Percentiles rank a stretch among this genome's conserved stretches.
These are phyloP conservation scores for Diploptera punctata DNA, from an alignment of 2,888 invertebrate genomes.

Conservation along the genomic window DNA sequence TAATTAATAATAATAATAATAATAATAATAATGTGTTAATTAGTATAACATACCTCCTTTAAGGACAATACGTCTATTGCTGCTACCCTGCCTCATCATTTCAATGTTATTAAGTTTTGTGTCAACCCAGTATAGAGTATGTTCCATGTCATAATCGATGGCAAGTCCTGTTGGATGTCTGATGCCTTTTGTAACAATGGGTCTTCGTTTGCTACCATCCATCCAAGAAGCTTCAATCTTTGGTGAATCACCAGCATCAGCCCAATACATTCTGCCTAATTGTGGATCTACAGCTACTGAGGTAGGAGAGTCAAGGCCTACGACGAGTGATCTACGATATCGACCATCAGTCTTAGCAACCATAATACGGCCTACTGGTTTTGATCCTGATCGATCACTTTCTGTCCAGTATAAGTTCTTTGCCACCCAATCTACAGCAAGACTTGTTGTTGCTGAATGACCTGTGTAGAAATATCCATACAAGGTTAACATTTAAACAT, in stretches of 20 bases:
- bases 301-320: slow-evolving; percentile 85
- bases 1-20: too few relatives aligned
- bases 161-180: slow-evolving; percentile 89
- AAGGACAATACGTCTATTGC: slow-evolving; percentile 72
- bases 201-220: slow-evolving; percentile 89
- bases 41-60: too few relatives aligned
- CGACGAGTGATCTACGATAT: slow-evolving; percentile 81
- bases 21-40: too few relatives aligned
- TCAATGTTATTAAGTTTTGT: slow-evolving; percentile 91
- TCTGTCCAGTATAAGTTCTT: slow-evolving; percentile 96
- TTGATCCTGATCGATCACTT: slow-evolving; percentile 74
- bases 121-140: slow-evolving; percentile 95
- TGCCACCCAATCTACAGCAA: slow-evolving; percentile 94
- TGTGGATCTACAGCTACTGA: slow-evolving; percentile 89
- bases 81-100: slow-evolving; percentile 82
- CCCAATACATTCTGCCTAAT: slow-evolving; percentile 89
- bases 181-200: slow-evolving; percentile 81
- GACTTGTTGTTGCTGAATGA: slow-evolving; percentile 82
- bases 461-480: too few relatives aligned
- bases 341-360: slow-evolving; percentile 90
- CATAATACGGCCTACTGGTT: slow-evolving; percentile 77
- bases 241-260: slow-evolving; percentile 88
- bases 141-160: slow-evolving; percentile 89
- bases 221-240: slow-evolving; percentile 97
- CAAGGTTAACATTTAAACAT: too few relatives aligned